phyloP scores from a whole-genome alignment of 2,113 vertebrate genomes.

The Passer montanus region DNA sequence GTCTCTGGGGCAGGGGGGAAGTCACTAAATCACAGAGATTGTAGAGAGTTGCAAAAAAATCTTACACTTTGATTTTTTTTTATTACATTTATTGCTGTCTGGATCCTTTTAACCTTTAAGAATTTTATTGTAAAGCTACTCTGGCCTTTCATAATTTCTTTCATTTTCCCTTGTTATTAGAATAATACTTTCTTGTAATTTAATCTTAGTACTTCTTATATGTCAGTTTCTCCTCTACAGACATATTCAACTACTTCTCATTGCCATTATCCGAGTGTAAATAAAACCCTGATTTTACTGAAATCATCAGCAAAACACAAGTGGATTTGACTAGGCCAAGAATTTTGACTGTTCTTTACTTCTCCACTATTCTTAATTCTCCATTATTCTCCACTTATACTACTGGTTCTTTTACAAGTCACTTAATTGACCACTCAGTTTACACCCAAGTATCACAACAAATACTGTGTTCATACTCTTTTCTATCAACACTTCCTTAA shows the following conservation, averaged over 20 bases:
- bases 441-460: background rate
- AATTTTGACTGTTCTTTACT: background rate
- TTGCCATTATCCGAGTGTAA: background rate
- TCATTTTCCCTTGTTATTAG: background rate
- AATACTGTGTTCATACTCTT: background rate
- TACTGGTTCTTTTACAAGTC: background rate
- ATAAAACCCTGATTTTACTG: background rate
- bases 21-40: background rate
- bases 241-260: background rate
- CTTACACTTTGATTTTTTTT: background rate
- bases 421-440: background rate
- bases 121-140: background rate
- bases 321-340: background rate
- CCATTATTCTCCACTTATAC: background rate
- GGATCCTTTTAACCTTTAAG: constrained; percentile 11
- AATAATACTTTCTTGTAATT: background rate
- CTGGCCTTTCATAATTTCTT: background rate
- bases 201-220: background rate
- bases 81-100: background rate
- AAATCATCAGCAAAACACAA: background rate
- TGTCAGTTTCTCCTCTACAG: background rate
- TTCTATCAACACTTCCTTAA: background rate
- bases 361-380: background rate
- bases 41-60: background rate
- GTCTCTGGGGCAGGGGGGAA: background rate